Base-by-base conservation (phyloP, 2,888 invertebrate genomes). In the Griposia aprilina region DNA sequence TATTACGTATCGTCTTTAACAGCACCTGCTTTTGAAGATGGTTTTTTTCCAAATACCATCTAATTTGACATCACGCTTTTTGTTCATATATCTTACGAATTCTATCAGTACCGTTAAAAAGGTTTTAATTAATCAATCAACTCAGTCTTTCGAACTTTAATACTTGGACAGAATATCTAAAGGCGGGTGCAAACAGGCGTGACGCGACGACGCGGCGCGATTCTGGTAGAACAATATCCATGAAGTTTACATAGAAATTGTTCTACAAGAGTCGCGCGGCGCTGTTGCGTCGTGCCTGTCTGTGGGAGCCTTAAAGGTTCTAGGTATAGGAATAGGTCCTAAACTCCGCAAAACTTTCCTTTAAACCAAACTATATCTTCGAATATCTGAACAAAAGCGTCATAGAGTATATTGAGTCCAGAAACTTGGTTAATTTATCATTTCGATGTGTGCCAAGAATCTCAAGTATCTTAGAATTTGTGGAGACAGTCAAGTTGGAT, bases 401-500 rank as follows among this genome's bases (percentile, higher is more conserved):
- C 88, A 91, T 17, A 67, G 66, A 91, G 91, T 92, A 91, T 93
- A 94, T 94, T 93, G 93, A 94, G 94, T 92, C 89, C 91, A 89
- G 88, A 89, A 94, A 95, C 93, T 95, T 94, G 87, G 92, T 93
- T 94, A 94, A 95, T 95, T 95, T 94, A 95, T 95, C 95, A 95
- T 94, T 94, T 91, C 89, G 90, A 90, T 90, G 88, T 89, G 89
- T 88, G 88, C 89, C 83, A 89, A 90, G 91, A 68, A 67, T 72
- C 81, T 59, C 41, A 57, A 82, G 48, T 60, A 93, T 93, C 91
- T 91, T 70, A 63, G 87, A 91, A 91, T 90, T 94, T 93, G 89
- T 87, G 89, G 90, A 90, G 91, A 91, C 91, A 92, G 87, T 90
- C 84, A 94, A 95, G 92, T 94, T 95, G 93, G 92, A 93, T 94